Conservation (phyloP, 2,113 vertebrate species). For the Mustela lutreola region DNA sequence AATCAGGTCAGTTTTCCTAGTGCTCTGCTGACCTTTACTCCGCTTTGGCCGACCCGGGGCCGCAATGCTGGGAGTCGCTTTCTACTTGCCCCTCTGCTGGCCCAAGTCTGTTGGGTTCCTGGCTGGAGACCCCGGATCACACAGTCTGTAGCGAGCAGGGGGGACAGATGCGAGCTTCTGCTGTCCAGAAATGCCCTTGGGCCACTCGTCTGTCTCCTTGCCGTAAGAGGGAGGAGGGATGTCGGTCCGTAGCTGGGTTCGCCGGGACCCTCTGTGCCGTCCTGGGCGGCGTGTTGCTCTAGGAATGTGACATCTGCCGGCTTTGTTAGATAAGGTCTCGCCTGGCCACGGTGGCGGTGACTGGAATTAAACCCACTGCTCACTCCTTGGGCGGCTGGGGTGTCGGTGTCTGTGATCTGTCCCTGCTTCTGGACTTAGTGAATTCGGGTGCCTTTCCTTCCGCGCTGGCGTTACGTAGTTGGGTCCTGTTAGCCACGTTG, state of each 20-base stretch:
- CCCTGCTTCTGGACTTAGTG: constrained; percentile 63
- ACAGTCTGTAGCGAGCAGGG: background rate
- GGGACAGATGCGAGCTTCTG: background rate
- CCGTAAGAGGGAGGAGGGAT: background rate
- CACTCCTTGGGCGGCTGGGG: constrained; percentile 10
- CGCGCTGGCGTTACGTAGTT: background rate
- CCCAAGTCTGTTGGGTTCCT: background rate
- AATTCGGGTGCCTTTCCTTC: constrained; percentile 60
- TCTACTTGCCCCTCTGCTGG: background rate
- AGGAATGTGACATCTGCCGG: background rate
- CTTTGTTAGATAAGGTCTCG: background rate
- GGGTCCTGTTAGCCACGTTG: background rate
- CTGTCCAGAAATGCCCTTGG: background rate
- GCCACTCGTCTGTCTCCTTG: background rate
- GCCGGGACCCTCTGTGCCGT: background rate
- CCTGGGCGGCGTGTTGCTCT: background rate
- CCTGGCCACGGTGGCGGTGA: constrained; percentile 2
- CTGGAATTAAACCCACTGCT: background rate
- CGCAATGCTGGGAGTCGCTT: background rate
- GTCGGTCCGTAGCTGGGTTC: background rate
- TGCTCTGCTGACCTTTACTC: background rate
- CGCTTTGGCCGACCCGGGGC: background rate
- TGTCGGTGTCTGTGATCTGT: background rate
- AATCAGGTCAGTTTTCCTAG: background rate
- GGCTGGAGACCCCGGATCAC: background rate